Evolutionary conservation across 2,888 invertebrate genomes (phyloP).

Genomic region (Sisyra nigra): DNA sequence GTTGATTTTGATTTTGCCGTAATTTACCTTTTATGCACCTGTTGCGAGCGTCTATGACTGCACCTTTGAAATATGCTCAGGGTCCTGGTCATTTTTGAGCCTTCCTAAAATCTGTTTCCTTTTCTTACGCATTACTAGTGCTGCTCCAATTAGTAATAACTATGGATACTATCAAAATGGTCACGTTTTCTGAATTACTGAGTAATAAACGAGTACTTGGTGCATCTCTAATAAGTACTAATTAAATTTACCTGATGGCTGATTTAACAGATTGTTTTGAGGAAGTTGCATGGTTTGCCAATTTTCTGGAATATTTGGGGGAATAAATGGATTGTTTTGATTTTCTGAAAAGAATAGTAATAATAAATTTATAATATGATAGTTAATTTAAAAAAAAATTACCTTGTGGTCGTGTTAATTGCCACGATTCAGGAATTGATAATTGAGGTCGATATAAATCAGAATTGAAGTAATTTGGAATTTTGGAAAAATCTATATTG

Average conservation of each 20-base stretch:
- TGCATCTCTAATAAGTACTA: too few species aligned
- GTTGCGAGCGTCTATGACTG: too few species aligned
- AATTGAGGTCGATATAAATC: constrained; percentile 20
- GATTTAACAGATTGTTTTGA: constrained; percentile 1
- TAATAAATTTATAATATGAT: background rate
- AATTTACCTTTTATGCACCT: too few species aligned
- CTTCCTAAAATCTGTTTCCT: too few species aligned
- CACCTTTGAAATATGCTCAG: too few species aligned
- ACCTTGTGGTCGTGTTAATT: constrained; percentile 9
- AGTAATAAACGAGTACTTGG: too few species aligned
- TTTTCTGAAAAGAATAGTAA: background rate
- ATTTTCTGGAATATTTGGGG: constrained; percentile 11
- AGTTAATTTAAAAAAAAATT: background rate
- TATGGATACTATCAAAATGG: too few species aligned
- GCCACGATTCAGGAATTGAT: constrained; percentile 11
- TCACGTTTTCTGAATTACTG: too few species aligned
- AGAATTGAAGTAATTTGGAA: constrained; percentile 19
- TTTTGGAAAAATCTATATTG: constrained; percentile 15
- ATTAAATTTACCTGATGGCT: background rate
- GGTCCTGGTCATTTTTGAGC: too few species aligned
- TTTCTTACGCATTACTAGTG: too few species aligned
- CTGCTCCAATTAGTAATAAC: too few species aligned
- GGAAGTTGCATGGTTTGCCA: constrained; percentile 11
- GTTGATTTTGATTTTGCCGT: too few species aligned
- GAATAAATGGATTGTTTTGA: constrained; percentile 3